phyloP scores from a whole-genome alignment of 1,140 invertebrate genomes.

The Drosophila nikananu region DNA sequence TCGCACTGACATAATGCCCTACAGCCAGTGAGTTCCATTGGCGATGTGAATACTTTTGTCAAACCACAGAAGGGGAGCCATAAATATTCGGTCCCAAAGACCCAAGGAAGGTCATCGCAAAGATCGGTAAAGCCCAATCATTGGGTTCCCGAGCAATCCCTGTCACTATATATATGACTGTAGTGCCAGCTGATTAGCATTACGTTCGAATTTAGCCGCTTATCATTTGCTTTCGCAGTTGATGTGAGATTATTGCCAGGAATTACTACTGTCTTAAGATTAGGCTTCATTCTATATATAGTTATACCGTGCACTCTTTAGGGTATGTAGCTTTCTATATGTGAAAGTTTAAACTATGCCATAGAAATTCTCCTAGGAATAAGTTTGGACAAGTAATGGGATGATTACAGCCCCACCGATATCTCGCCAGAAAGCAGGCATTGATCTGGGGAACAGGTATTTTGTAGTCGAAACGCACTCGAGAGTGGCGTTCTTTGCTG shows the following conservation, averaged over 20 bases:
- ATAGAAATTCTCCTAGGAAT: too few species aligned
- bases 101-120: not conserved
- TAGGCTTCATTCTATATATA: conserved; percentile 22
- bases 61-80: not conserved
- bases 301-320: not conserved
- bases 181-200: conserved; percentile 37
- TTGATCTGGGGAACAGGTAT: not conserved
- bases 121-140: not conserved
- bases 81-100: not conserved
- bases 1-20: conserved; percentile 16
- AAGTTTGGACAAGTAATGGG: not conserved
- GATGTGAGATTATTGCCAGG: conserved; percentile 42
- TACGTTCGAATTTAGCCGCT: conserved; percentile 42
- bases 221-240: conserved; percentile 22
- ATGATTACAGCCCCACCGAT: not conserved
- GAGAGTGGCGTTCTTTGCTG: not conserved
- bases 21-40: conserved; percentile 15
- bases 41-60: not conserved
- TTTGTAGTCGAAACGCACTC: not conserved
- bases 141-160: not conserved
- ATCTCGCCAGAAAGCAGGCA: not conserved
- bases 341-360: not conserved
- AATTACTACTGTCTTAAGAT: conserved; percentile 48
- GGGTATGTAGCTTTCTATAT: not conserved
- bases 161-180: conserved; percentile 25